These are phyloP conservation scores for Mastigias papua DNA, from an alignment of 30 jellyfish, hydroid and myxozoan genomes.

Conservation along the genomic window DNA sequence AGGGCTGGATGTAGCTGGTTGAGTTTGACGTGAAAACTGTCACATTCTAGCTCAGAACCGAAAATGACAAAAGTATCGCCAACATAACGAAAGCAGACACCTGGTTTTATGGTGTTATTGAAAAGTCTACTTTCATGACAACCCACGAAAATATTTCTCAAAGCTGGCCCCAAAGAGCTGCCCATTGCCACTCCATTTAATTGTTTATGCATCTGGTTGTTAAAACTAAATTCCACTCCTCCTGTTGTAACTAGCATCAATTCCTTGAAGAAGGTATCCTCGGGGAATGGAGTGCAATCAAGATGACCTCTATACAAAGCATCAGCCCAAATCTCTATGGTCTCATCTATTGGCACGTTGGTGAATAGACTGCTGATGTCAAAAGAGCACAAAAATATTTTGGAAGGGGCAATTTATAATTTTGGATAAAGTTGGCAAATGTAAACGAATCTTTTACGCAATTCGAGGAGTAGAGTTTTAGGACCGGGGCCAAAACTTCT, in stretches of 20 bases:
- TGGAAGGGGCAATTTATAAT: background rate
- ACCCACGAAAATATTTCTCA: too few species aligned
- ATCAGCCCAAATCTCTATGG: background rate
- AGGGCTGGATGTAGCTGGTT: too few species aligned
- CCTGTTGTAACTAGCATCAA: background rate
- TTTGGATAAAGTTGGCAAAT: conserved; percentile 26
- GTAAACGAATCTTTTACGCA: conserved; percentile 31
- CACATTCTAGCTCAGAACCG: too few species aligned
- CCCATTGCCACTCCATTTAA: background rate
- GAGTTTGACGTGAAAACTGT: too few species aligned
- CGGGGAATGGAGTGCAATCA: background rate
- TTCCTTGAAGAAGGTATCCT: background rate
- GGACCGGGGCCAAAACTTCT: conserved; percentile 32
- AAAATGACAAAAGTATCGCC: too few species aligned
- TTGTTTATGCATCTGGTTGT: background rate
- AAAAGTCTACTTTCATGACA: too few species aligned
- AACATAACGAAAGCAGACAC: too few species aligned
- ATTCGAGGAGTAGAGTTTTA: background rate
- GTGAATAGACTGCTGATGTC: conserved; percentile 40
- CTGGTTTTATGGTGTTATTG: too few species aligned
- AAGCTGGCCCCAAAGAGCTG: background rate
- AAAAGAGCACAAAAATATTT: conserved; percentile 14
- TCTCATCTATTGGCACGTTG: conserved; percentile 39
- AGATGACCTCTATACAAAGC: background rate
- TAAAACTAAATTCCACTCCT: background rate